Conservation (phyloP, 1,140 invertebrate species). For the Drosophila lowei region DNA sequence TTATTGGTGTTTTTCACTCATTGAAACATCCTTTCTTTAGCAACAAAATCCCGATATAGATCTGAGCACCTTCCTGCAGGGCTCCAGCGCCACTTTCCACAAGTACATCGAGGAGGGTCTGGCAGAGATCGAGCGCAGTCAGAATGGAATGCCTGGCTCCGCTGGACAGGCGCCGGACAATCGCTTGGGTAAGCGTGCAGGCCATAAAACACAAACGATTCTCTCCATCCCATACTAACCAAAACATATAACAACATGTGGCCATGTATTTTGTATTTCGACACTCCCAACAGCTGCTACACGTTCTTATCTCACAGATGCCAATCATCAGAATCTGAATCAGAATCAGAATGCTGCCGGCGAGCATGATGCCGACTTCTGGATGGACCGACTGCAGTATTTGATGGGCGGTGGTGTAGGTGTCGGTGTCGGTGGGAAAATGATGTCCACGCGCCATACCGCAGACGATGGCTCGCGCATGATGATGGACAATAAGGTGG, state of each 20-base stretch:
- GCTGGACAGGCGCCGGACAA: conserved; percentile 52
- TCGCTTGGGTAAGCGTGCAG: conserved; percentile 50
- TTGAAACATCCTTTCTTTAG: conserved; percentile 73
- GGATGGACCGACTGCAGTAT: conserved; percentile 78
- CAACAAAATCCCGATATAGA: conserved; percentile 95
- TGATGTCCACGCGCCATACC: conserved; percentile 37
- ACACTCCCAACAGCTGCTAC: conserved; percentile 60
- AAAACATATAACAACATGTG: conserved; percentile 22
- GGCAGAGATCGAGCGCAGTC: conserved; percentile 87
- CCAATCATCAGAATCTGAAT: conserved; percentile 40
- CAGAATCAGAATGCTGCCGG: conserved; percentile 36
- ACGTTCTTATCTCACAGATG: conserved; percentile 79
- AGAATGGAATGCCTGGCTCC: conserved; percentile 28
- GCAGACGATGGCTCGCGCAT: conserved; percentile 62
- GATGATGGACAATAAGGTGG: conserved; percentile 78
- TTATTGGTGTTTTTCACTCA: not conserved
- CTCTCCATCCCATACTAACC: conserved; percentile 37
- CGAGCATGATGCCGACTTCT: conserved; percentile 72
- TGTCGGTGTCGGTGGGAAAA: conserved; percentile 33
- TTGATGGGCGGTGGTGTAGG: conserved; percentile 44
- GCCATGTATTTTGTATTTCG: conserved; percentile 19
- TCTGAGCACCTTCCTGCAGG: conserved; percentile 94
- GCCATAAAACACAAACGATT: conserved; percentile 1
- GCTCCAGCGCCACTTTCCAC: conserved; percentile 95
- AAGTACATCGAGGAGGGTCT: conserved; percentile 95